Evolutionary conservation across 2,888 invertebrate genomes (phyloP), one percentile per base, ranked within the genome.

Genomic region (Venusia cambrica): DNA sequence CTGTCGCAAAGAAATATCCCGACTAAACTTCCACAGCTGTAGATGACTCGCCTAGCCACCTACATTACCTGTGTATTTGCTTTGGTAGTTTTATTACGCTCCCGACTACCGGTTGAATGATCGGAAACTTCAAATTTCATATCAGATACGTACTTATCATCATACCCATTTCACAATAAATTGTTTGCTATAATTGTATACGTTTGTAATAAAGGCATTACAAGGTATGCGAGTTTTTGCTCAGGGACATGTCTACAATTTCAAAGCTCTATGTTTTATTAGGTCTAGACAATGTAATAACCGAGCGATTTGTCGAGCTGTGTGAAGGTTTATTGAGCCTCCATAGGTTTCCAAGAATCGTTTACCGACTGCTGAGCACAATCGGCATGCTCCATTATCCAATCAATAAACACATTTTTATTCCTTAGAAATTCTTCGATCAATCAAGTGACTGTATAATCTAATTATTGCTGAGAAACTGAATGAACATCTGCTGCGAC

Each of bases 401-500:
- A 50, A 53, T 48, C 40, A 49, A 52, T 54, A 48, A n/a, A 35
- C 11, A 38, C 6, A 34, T 40, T 39, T 44, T 31, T 19, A 5
- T 29, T 8, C 17, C 8, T 11, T 17, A 28, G 28, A 32, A 19
- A 17, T 8, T 5, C 30, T 14, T 7, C 19, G 17, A 38, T 27
- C 18, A 42, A 41, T 44, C 29, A 5, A 37, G 38, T 12, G 34
- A 33, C 21, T 41, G 19, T 18, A 9, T 31, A 36, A 39, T 40
- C 27, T 18, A 33, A 28, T 39, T 18, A 14, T 33, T 29, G 29
- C 24, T 25, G 31, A 64, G 59, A 71, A 71, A 72, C 67, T 51
- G 53, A 57, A 60, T 60, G 46, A 63, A 64, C 77, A 78, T 76
- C 73, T 75, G 76, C 71, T 56, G 57, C 59, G 70, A 72, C 70